Percentiles rank a stretch among this genome's conserved stretches.
phyloP scores from a whole-genome alignment of 2,797 vertebrate genomes.

The Dermochelys coriacea region DNA sequence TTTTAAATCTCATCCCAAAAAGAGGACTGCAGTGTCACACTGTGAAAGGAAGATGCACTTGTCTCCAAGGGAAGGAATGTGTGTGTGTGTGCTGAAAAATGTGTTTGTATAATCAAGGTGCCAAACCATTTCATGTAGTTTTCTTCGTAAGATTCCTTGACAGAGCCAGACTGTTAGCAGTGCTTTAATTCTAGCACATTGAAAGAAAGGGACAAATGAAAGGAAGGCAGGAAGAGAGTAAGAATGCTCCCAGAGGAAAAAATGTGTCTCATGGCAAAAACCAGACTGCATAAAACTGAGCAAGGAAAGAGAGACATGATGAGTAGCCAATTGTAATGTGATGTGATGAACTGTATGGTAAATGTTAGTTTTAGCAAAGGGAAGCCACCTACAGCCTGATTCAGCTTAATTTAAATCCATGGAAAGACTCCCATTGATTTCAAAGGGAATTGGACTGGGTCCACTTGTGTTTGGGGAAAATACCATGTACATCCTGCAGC shows the following conservation, averaged over 20 bases:
- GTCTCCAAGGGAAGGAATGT: constrained; percentile 12
- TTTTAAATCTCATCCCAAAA: neutral
- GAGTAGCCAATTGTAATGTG: neutral
- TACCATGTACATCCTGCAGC: neutral
- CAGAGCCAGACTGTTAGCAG: neutral
- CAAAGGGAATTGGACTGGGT: neutral
- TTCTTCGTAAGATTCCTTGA: constrained; percentile 6
- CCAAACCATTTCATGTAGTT: neutral
- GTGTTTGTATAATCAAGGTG: neutral
- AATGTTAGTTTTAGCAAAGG: neutral
- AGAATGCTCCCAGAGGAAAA: rapidly evolving
- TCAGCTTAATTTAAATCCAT: rapidly evolving
- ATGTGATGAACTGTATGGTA: neutral
- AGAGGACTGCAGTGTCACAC: neutral
- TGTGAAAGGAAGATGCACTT: neutral
- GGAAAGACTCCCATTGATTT: neutral
- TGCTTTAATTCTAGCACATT: neutral
- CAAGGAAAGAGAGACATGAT: neutral
- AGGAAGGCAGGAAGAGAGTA: neutral
- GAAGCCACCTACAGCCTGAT: neutral
- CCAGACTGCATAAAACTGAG: neutral
- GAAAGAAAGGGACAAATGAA: neutral
- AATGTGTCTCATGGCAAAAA: neutral
- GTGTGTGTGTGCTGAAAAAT: neutral
- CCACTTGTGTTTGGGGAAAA: neutral